phyloP scores from a whole-genome alignment of 2,888 invertebrate species.

The Ornithoptera alexandrae region DNA sequence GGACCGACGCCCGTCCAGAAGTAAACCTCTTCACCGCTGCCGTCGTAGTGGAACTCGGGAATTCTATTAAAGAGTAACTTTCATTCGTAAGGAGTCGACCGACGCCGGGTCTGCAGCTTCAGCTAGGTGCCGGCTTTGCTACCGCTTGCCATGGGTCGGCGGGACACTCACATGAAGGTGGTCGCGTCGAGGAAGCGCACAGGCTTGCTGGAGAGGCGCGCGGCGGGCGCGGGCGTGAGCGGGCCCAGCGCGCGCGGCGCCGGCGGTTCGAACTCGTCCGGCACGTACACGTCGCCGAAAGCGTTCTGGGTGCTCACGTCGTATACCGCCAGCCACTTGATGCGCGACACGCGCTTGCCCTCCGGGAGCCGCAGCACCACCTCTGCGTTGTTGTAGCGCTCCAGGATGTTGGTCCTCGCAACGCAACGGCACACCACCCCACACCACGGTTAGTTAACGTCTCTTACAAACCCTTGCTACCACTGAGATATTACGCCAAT shows the following conservation, averaged over 20 bases:
- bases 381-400: slow-evolving; percentile 92
- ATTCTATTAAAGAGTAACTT: slow-evolving; percentile 67
- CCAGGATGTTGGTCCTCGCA: slow-evolving; percentile 88
- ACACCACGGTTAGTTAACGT: no score
- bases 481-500: no score
- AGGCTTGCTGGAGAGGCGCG: slow-evolving; percentile 82
- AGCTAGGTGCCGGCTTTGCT: no score
- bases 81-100: background rate
- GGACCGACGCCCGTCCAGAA: slow-evolving; percentile 95
- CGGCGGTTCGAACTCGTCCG: slow-evolving; percentile 94
- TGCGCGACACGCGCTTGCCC: slow-evolving; percentile 90
- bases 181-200: slow-evolving; percentile 90
- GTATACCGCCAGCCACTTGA: slow-evolving; percentile 94
- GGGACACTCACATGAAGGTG: slow-evolving; percentile 78
- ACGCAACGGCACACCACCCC: background rate
- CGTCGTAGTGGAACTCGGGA: slow-evolving; percentile 88
- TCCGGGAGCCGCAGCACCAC: slow-evolving; percentile 90
- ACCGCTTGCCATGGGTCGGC: background rate
- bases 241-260: slow-evolving; percentile 79
- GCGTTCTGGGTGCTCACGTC: slow-evolving; percentile 92
- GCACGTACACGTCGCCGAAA: slow-evolving; percentile 93
- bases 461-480: no score
- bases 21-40: slow-evolving; percentile 86
- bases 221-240: slow-evolving; percentile 50
- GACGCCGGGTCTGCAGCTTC: no score